Percentiles rank a stretch among this genome's conserved stretches.
Conservation (phyloP, 2,888 invertebrate genomes). For the Tachina fera region DNA sequence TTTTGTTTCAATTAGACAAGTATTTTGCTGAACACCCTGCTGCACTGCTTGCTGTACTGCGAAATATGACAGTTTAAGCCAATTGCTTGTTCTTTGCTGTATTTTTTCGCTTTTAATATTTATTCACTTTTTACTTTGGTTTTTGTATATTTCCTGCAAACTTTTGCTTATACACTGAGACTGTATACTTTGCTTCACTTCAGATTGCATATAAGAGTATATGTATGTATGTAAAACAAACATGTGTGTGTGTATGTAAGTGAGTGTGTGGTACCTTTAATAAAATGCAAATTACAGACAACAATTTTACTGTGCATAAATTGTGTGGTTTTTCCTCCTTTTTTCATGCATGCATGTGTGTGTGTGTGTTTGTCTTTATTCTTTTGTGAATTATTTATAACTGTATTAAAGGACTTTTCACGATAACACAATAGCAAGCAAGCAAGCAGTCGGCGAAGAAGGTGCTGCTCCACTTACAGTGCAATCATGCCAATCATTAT, state of each 20-base stretch:
- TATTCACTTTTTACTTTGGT: constrained; percentile 48
- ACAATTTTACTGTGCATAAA: constrained; percentile 61
- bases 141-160: constrained; percentile 34
- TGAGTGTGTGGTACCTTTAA: constrained; percentile 56
- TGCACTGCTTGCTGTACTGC: background rate
- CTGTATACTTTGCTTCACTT: constrained; percentile 10
- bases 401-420: constrained; percentile 59
- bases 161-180: constrained; percentile 7
- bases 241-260: background rate
- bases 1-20: background rate
- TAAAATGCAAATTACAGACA: constrained; percentile 71
- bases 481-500: constrained; percentile 62
- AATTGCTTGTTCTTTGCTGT: constrained; percentile 42
- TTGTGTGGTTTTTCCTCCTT: constrained; percentile 25
- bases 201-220: background rate
- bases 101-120: constrained; percentile 20
- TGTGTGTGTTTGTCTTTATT: constrained; percentile 49
- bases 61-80: constrained; percentile 57
- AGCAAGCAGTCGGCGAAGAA: background rate
- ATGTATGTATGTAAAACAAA: background rate
- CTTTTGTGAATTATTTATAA: constrained; percentile 69
- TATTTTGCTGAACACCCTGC: background rate
- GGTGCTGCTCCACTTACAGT: constrained; percentile 11
- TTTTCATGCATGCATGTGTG: background rate
- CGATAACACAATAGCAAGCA: constrained; percentile 12